Conservation (phyloP, 2,797 vertebrate genomes). For the Urophycis tenuis region DNA sequence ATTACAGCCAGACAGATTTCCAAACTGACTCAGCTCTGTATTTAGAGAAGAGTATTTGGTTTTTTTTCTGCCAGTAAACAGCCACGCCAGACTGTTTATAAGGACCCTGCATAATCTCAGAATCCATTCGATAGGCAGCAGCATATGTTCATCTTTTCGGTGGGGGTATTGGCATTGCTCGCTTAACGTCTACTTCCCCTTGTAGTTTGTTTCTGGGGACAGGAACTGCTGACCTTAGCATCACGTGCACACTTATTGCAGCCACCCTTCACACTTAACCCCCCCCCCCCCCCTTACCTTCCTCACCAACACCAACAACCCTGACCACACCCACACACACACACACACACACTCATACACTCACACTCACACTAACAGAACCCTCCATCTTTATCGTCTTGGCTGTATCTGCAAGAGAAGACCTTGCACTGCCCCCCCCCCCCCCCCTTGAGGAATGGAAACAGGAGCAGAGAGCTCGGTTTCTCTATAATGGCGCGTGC, state of each 20-base stretch:
- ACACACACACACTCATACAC: background rate
- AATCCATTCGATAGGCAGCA: background rate
- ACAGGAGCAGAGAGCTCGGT: conserved; percentile 46
- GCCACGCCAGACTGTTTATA: background rate
- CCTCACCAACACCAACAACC: too few relatives aligned
- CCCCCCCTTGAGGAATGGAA: conserved; percentile 36
- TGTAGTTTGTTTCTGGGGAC: background rate
- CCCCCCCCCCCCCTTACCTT: background rate
- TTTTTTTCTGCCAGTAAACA: conserved; percentile 15
- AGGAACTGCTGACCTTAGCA: conserved; percentile 27
- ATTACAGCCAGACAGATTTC: background rate
- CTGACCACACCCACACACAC: background rate
- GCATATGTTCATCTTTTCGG: background rate
- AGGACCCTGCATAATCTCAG: background rate
- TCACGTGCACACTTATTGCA: conserved; percentile 33
- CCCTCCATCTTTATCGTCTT: conserved; percentile 54
- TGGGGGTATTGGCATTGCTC: background rate
- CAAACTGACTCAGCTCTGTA: conserved; percentile 1
- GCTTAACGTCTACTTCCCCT: background rate
- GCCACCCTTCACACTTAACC: conserved; percentile 35
- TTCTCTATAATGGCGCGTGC: conserved; percentile 40
- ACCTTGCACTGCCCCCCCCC: conserved; percentile 29
- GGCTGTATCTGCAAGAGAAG: conserved; percentile 39
- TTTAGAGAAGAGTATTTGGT: background rate
- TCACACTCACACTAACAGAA: conserved; percentile 26